These are phyloP conservation scores for Drosophila longiperda DNA, from an alignment of 2,888 invertebrate species.

Conservation along the genomic window DNA sequence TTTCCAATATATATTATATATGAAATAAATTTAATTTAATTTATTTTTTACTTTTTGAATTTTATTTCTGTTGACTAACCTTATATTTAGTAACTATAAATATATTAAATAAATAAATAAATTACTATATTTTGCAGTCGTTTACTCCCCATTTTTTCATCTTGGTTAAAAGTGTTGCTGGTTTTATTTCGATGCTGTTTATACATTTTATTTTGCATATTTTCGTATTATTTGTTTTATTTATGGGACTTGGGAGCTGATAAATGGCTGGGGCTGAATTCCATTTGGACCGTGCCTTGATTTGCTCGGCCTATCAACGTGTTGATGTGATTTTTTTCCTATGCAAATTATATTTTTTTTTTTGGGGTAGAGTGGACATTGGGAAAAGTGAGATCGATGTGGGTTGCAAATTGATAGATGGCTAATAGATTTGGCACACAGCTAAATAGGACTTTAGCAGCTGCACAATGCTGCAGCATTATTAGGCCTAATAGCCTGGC, in stretches of 20 bases:
- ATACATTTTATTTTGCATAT: conserved; percentile 75
- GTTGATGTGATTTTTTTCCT: conserved; percentile 72
- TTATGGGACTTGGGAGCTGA: conserved; percentile 71
- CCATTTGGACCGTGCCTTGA: conserved; percentile 20
- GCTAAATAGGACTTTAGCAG: conserved; percentile 29
- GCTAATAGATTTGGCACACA: conserved; percentile 11
- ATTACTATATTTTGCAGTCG: not conserved
- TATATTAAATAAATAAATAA: not conserved
- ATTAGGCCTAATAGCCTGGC: conserved; percentile 32
- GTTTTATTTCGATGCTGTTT: conserved; percentile 55
- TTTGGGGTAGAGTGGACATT: not conserved
- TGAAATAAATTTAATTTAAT: not conserved
- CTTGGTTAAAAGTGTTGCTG: conserved; percentile 9
- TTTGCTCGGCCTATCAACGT: conserved; percentile 61
- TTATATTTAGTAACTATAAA: no score
- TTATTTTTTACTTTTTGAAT: not conserved
- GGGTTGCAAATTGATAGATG: conserved; percentile 53
- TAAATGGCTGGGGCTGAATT: conserved; percentile 57
- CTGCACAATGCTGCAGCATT: conserved; percentile 30
- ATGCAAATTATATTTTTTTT: conserved; percentile 43
- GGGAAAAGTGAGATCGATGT: conserved; percentile 38
- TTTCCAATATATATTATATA: no score
- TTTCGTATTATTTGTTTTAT: conserved; percentile 78
- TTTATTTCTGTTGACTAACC: no score
- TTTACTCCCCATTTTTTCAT: not conserved